Evolutionary conservation across 2,797 vertebrate species (phyloP), one percentile per base, ranked within the genome.

Genomic region (Cossypha polioptera): DNA sequence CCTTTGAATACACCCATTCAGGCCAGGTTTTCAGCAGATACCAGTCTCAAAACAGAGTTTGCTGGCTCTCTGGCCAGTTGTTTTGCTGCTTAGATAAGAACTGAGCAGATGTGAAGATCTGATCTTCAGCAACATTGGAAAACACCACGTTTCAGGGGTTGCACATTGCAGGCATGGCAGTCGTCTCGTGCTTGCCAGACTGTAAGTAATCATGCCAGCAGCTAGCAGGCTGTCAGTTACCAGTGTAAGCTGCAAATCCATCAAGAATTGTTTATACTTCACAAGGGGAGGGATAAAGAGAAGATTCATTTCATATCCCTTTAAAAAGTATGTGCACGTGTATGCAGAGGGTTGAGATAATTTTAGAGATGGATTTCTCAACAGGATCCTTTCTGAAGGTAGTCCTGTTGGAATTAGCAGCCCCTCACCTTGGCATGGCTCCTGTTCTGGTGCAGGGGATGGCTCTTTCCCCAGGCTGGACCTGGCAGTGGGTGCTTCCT

Each of bases 161-260:
- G 75, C 43, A 81, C 66, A 31, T 72, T 55, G 54, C 19, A 88
- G 72, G 66, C 75, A 87, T 80, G 0, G 0, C 58, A 66, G 84
- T 40, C 0, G 0, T 77, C 68, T 83, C 16, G 2, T 95, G 92
- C 69, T 74, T 97, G 94, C 91, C 94, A 96, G 94, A 92, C 84
- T 94, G 78, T 71, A 94, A 93, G 92, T 59, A 95, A 83, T 83
- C 73, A 68, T 66, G 81, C 91, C 94, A 94, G 81, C 82, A 92
- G 82, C 94, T 88, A 94, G 78, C 92, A 93, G 94, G 92, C 89
- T 96, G 95, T 93, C 94, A 94, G 79, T 94, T 91, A 90, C 16
- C n/a, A 48, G 62, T 0, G 33, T 83, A 92, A 94, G 91, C 92
- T 93, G 87, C 43, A 96, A 92, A 95, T 94, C 81, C 85, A 88